Base-by-base conservation (phyloP, 2,888 invertebrate species). In the Cenopis cana region DNA sequence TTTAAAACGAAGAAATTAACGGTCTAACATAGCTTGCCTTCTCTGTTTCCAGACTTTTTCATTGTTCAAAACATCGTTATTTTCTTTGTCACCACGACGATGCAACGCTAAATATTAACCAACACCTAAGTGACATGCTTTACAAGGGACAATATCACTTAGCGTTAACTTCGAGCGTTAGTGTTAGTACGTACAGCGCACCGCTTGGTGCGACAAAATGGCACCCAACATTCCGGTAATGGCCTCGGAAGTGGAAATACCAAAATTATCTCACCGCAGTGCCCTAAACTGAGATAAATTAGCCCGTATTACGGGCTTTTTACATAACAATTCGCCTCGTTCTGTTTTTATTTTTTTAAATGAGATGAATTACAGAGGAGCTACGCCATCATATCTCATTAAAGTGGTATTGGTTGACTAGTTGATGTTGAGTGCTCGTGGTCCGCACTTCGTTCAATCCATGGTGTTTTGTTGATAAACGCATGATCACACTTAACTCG, bases 321-420 rank as follows among this genome's bases (percentile, higher is more conserved):
- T 70, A 70, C 66, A 65, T 66, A 66, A 70, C 70, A 70, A 66
- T 77, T 78, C 76, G 77, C 77, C 75, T 78, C 74, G 76, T 80
- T 78, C 76, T 75, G 76, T 75, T 79, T 79, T 80, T 80, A 79
- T 81, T 80, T 84, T 85, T 85, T 82, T 83, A 81, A 86, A 86
- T 87, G 82, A 86, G 81, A 82, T 82, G 80, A 82, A 85, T 85
- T 81, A 84, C 75, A 75, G 78, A 77, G 79, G 80, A 79, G 78
- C 76, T 80, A 74, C 74, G 73, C 74, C 74, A 52, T 74, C 75
- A 76, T 73, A 75, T 73, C 77, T 83, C 78, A 79, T 82, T 82
- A 80, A 76, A 78, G 77, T 73, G 59, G 64, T 81, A 55, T 82
- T 74, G 73, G 72, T 77, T 68, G 76, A 77, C 75, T 75, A 69